Conservation (phyloP, 2,888 invertebrate genomes). For the Eulithis prunata region DNA sequence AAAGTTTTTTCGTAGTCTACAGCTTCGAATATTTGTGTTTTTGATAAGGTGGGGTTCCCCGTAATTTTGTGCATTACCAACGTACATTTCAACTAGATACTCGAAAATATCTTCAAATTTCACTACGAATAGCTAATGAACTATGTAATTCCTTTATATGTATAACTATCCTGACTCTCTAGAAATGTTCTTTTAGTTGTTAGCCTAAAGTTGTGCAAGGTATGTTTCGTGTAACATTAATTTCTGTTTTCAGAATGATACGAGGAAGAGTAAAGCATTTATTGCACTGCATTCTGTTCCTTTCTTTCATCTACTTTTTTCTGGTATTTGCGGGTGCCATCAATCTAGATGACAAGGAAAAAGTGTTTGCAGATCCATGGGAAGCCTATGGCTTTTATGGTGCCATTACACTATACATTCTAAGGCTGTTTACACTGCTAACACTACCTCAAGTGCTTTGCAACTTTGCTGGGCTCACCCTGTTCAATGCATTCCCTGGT, state of each 20-base stretch:
- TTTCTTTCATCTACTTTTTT: slow-evolving; percentile 89
- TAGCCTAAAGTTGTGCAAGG: background rate
- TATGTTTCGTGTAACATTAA: background rate
- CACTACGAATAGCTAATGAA: too few relatives aligned
- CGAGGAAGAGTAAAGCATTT: slow-evolving; percentile 90
- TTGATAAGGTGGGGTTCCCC: background rate
- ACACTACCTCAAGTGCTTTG: slow-evolving; percentile 95
- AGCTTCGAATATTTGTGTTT: background rate
- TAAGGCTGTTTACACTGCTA: slow-evolving; percentile 92
- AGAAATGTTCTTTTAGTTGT: too few relatives aligned
- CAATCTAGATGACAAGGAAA: slow-evolving; percentile 82
- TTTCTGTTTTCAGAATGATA: slow-evolving; percentile 74
- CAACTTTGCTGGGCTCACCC: slow-evolving; percentile 93
- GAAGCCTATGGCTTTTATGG: slow-evolving; percentile 90
- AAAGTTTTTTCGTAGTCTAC: background rate
- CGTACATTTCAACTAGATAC: background rate
- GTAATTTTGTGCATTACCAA: background rate
- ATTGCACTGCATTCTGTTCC: slow-evolving; percentile 90
- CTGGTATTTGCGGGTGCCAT: slow-evolving; percentile 88
- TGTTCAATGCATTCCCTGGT: slow-evolving; percentile 98
- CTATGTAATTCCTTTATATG: too few relatives aligned
- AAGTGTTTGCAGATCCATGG: slow-evolving; percentile 90
- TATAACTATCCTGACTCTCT: too few relatives aligned
- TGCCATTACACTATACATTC: slow-evolving; percentile 89
- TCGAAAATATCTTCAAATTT: background rate